phyloP scores from a whole-genome alignment of 2,797 vertebrate species.

The Anas acuta region DNA sequence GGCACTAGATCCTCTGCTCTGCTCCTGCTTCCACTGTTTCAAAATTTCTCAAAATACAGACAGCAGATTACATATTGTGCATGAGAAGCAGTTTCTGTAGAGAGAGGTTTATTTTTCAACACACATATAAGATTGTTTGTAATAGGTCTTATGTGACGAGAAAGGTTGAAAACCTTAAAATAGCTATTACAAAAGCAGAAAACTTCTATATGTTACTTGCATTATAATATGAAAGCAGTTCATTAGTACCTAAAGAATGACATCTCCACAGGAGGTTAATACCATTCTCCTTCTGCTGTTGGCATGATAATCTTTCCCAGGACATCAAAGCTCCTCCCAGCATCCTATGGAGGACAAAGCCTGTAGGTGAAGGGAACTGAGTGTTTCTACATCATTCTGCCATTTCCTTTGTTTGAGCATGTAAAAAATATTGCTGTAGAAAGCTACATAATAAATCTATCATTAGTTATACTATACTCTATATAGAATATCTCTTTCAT shows the following conservation, averaged over 20 bases:
- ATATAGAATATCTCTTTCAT: background rate
- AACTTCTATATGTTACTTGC: background rate
- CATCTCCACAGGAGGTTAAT: conserved; percentile 36
- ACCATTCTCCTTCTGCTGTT: conserved; percentile 14
- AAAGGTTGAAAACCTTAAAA: conserved; percentile 8
- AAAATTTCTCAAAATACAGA: background rate
- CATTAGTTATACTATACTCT: background rate
- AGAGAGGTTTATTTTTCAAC: background rate
- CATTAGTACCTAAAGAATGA: conserved; percentile 25
- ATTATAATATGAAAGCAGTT: conserved; percentile 42
- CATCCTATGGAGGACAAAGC: conserved; percentile 17
- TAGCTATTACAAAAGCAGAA: conserved; percentile 8
- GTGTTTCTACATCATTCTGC: background rate
- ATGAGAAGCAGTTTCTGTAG: background rate
- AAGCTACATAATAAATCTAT: conserved; percentile 33
- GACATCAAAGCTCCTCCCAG: conserved; percentile 43
- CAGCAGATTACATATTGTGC: background rate
- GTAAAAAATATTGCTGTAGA: conserved; percentile 40
- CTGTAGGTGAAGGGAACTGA: conserved; percentile 2
- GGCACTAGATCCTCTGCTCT: background rate
- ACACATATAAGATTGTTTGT: background rate
- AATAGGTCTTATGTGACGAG: background rate
- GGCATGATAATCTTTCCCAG: conserved; percentile 45
- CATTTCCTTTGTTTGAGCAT: conserved; percentile 29
- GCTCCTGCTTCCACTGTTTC: background rate